These are phyloP conservation scores for Myotis yumanensis DNA, from an alignment of 2,113 vertebrate species.

Conservation along the genomic window DNA sequence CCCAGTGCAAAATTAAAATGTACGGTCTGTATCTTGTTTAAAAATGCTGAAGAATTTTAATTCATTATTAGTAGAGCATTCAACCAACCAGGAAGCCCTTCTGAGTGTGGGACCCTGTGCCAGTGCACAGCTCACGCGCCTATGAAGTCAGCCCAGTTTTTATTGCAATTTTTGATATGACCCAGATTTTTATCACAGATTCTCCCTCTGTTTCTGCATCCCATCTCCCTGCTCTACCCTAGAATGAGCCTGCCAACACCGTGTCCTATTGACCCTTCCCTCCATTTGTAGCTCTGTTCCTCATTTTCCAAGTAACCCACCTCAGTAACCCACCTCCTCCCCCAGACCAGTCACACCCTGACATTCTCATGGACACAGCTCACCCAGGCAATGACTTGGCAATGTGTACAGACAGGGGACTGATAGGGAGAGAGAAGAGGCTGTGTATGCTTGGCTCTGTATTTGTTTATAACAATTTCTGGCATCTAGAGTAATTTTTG, in stretches of 20 bases:
- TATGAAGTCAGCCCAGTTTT: background rate
- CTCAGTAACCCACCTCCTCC: background rate
- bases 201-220: background rate
- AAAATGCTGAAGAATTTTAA: conserved; percentile 38
- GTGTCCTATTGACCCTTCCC: background rate
- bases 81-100: background rate
- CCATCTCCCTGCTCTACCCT: background rate
- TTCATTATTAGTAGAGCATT: background rate
- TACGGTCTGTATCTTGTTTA: background rate
- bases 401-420: conserved; percentile 50
- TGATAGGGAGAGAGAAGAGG: conserved; percentile 64
- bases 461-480: conserved; percentile 77
- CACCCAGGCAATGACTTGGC: conserved; percentile 50
- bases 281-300: background rate
- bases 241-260: background rate
- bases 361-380: background rate
- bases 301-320: background rate
- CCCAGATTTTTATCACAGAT: background rate
- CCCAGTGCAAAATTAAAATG: background rate
- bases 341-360: background rate
- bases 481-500: conserved; percentile 70
- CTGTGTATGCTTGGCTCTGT: conserved; percentile 61
- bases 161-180: background rate
- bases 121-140: background rate
- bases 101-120: background rate